Percentiles rank a stretch among this genome's conserved stretches.
Conservation (phyloP, 2,797 vertebrate species). For the Acridotheres tristis region DNA sequence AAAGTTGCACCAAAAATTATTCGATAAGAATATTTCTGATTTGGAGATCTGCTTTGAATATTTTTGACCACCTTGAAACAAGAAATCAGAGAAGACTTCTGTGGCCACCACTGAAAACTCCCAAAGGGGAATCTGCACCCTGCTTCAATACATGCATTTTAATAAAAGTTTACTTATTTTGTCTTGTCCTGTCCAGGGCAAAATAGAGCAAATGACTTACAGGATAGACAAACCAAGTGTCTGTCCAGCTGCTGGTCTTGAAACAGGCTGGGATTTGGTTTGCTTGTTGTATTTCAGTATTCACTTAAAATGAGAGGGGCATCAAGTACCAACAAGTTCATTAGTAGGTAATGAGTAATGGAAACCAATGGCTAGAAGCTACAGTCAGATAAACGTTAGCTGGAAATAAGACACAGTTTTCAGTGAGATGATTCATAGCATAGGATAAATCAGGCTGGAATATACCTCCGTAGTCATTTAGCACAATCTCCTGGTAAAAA, state of each 20-base stretch:
- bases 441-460: not conserved
- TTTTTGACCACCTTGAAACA: not conserved
- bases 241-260: not conserved
- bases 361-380: not conserved
- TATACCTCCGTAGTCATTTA: not conserved
- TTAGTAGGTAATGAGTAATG: not conserved
- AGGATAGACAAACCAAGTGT: not conserved
- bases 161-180: not conserved
- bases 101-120: not conserved
- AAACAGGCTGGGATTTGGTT: not conserved
- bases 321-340: not conserved
- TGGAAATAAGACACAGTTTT: not conserved
- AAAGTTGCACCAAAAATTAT: not conserved
- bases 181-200: not conserved
- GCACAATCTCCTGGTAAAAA: not conserved
- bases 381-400: not conserved
- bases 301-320: not conserved
- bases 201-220: not conserved
- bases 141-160: not conserved
- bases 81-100: not conserved
- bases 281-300: not conserved
- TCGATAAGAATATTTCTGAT: not conserved
- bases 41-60: not conserved
- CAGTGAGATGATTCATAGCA: not conserved
- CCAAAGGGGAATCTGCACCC: not conserved